A percentile compares a stretch with the other conserved stretches of the same genome.
These are phyloP conservation scores for Willowsia nigromaculata DNA, from an alignment of 2,888 invertebrate genomes.

Conservation along the genomic window DNA sequence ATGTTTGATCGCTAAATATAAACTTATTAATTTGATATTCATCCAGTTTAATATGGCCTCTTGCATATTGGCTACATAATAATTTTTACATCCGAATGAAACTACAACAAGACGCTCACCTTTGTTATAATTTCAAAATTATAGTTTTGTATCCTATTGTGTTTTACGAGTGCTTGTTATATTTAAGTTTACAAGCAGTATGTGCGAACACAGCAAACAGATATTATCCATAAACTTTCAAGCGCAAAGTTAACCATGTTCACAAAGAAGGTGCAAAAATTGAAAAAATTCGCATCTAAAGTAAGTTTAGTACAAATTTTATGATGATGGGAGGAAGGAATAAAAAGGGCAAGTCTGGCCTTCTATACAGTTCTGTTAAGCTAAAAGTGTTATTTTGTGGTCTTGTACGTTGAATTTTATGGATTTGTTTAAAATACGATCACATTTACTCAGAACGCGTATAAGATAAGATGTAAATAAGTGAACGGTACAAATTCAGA, in stretches of 20 bases:
- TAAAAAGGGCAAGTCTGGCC: not conserved
- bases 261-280: not conserved
- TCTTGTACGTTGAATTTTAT: constrained; percentile 32
- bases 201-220: too few species aligned
- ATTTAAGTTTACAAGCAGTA: not conserved
- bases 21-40: too few species aligned
- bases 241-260: not conserved
- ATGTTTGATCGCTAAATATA: not conserved
- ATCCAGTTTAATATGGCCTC: too few species aligned
- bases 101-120: too few species aligned
- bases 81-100: too few species aligned
- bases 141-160: too few species aligned
- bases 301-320: not conserved
- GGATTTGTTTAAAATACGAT: constrained; percentile 7
- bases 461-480: not conserved
- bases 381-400: not conserved
- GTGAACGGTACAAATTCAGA: not conserved
- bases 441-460: not conserved
- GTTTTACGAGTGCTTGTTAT: not conserved
- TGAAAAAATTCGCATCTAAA: not conserved
- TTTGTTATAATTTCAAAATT: too few species aligned
- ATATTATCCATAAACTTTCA: too few species aligned
- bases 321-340: constrained; percentile 1
- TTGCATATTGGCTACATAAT: too few species aligned
- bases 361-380: not conserved